These are phyloP conservation scores for Luidia sarsii DNA, from an alignment of 53 echinoderm and acorn worm species.

Conservation along the genomic window DNA sequence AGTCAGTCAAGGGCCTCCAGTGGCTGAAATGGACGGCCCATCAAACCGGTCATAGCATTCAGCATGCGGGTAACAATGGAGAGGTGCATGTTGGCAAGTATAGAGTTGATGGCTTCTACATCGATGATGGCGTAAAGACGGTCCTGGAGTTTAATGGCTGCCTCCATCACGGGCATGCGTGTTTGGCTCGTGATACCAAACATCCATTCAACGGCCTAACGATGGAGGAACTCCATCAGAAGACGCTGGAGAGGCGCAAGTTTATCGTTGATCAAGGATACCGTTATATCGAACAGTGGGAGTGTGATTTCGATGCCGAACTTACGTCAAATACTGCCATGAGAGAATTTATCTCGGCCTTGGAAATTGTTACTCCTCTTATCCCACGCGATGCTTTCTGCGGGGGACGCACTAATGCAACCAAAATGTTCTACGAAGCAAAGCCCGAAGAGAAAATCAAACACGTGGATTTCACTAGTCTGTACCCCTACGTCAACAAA, in stretches of 20 bases:
- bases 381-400: constrained; percentile 47
- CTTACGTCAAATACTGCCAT: not conserved
- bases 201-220: not conserved
- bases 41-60: not conserved
- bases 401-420: constrained; percentile 55
- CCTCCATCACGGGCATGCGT: not conserved
- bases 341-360: not conserved
- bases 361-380: not conserved
- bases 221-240: not conserved
- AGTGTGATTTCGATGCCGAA: constrained; percentile 34
- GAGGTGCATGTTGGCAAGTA: constrained; percentile 23
- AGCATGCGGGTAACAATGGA: constrained; percentile 39
- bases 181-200: not conserved
- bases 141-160: constrained; percentile 22
- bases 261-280: not conserved
- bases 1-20: constrained; percentile 39
- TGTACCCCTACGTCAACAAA: constrained; percentile 13
- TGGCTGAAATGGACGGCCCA: constrained; percentile 18
- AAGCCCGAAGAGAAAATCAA: not conserved
- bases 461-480: constrained; percentile 3
- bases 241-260: not conserved
- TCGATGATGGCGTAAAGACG: constrained; percentile 19
- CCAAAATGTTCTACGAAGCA: constrained; percentile 7
- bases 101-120: constrained; percentile 28
- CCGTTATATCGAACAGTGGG: constrained; percentile 48